A percentile compares a stretch with the other conserved stretches of the same genome.
These are phyloP conservation scores for Drosophila sucinea DNA, from an alignment of 1,140 invertebrate genomes.

Conservation along the genomic window DNA sequence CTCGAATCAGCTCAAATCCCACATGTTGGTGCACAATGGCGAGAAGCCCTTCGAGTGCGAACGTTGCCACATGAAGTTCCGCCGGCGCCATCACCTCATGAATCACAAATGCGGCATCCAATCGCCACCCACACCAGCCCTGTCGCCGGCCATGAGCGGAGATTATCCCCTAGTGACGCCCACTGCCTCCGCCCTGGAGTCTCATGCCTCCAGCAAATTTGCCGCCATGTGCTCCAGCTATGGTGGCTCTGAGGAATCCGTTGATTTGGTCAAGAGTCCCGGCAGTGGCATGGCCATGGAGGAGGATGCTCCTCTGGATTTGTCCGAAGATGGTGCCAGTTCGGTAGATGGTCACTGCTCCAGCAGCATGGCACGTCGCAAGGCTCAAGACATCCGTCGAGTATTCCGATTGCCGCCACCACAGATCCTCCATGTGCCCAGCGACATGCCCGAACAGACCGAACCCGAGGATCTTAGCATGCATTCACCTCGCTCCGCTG, in stretches of 20 bases:
- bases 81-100: constrained; percentile 92
- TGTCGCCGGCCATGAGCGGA: constrained; percentile 65
- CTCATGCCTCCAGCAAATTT: constrained; percentile 56
- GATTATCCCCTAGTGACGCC: constrained; percentile 59
- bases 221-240: constrained; percentile 69
- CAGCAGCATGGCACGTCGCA: constrained; percentile 79
- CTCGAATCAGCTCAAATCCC: constrained; percentile 96
- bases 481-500: constrained; percentile 78
- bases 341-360: constrained; percentile 61
- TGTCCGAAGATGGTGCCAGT: constrained; percentile 74
- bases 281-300: constrained; percentile 32
- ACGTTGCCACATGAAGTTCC: constrained; percentile 89
- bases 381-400: constrained; percentile 84
- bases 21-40: constrained; percentile 93
- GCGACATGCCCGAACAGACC: constrained; percentile 88
- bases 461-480: constrained; percentile 94
- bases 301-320: constrained; percentile 72
- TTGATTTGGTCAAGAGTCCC: constrained; percentile 56
- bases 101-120: constrained; percentile 91
- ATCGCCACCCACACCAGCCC: constrained; percentile 72
- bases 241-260: constrained; percentile 76
- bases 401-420: constrained; percentile 83
- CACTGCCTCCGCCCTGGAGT: constrained; percentile 52
- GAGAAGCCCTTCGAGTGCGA: constrained; percentile 94
- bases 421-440: constrained; percentile 72